Conservation (phyloP, 1,140 invertebrate species). For the Cyclina sinensis region DNA sequence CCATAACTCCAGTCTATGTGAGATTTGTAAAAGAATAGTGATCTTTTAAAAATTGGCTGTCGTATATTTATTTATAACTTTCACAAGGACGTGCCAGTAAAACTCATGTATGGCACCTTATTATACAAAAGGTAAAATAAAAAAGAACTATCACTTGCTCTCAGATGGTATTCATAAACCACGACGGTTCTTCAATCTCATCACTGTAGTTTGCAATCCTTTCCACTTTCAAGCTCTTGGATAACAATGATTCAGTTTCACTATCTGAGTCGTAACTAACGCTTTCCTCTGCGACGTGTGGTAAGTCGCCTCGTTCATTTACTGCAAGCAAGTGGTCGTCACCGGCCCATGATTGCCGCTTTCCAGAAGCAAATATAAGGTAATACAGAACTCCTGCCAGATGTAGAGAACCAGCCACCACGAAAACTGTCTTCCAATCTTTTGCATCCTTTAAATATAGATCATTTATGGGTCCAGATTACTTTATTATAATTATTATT, state of each 20-base stretch:
- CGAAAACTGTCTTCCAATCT: slow-evolving; percentile 16
- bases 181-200: background rate
- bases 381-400: slow-evolving; percentile 42
- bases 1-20: too few relatives aligned
- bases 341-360: slow-evolving; percentile 39
- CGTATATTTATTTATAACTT: too few relatives aligned
- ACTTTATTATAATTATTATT: background rate
- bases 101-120: too few relatives aligned
- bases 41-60: too few relatives aligned
- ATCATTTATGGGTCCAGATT: background rate
- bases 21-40: too few relatives aligned
- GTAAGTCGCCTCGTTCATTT: background rate
- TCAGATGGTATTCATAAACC: slow-evolving; percentile 50
- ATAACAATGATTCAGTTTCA: background rate
- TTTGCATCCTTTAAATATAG: background rate
- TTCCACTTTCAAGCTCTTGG: background rate
- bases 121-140: too few relatives aligned
- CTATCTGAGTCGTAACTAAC: background rate
- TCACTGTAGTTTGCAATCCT: background rate
- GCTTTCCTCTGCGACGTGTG: background rate
- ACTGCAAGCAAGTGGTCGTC: background rate
- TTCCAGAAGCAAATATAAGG: slow-evolving; percentile 47
- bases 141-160: too few relatives aligned
- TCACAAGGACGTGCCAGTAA: too few relatives aligned
- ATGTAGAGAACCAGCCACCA: slow-evolving; percentile 16